Percentiles rank a stretch among this genome's conserved stretches.
Conservation (phyloP, 2,113 vertebrate genomes). For the Pterocles gutturalis region DNA sequence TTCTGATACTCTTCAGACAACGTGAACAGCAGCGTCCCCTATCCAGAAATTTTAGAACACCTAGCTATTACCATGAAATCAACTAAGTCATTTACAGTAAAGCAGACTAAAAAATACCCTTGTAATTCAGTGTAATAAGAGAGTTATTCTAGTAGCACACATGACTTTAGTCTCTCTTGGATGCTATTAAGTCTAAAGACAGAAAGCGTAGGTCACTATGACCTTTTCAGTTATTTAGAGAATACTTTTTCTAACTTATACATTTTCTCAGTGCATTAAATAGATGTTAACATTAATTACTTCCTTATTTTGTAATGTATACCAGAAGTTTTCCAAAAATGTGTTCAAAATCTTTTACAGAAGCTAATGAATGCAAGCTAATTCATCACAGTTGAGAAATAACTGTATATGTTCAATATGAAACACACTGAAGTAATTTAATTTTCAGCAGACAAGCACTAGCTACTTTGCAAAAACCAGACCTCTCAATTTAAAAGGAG, state of each 20-base stretch:
- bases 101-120: background rate
- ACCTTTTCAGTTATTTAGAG: constrained; percentile 42
- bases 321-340: background rate
- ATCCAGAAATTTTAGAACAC: background rate
- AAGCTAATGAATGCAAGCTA: background rate
- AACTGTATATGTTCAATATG: background rate
- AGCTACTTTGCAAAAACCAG: background rate
- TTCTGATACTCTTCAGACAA: background rate
- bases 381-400: background rate
- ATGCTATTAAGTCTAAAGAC: constrained; percentile 37
- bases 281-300: constrained; percentile 1
- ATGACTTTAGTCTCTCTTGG: background rate
- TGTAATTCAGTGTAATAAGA: background rate
- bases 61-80: background rate
- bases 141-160: background rate
- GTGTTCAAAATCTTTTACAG: background rate
- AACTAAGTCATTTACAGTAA: background rate
- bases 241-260: background rate
- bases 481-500: background rate
- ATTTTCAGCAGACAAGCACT: background rate
- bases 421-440: background rate
- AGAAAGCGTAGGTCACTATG: background rate
- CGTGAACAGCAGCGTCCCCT: background rate
- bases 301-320: background rate
- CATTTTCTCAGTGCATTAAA: background rate